Base-by-base conservation (phyloP, 2,888 invertebrate genomes). In the Adela reaumurella region DNA sequence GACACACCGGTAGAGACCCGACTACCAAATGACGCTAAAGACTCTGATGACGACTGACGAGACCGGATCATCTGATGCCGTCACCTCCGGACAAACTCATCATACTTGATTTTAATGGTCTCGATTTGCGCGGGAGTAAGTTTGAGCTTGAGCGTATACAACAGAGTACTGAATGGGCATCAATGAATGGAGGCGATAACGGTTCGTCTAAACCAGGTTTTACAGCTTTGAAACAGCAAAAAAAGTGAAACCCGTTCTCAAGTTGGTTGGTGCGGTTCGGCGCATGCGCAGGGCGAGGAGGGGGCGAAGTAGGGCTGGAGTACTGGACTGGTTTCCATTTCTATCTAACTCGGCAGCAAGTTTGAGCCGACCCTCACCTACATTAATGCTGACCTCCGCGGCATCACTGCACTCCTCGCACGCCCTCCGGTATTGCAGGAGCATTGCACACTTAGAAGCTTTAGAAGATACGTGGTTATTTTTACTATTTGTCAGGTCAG, bases 161-260 rank as follows among this genome's bases (percentile, higher is more conserved):
- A 14, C 35, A 8, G 35, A 8, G 14, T 8, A 24, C 8, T 35
- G 6, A 35, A 35, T 35, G 43, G 19, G 43, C 43, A 17, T 43
- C 8, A 19, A 43, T 43, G 43, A 43, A 19, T 43, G 10, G 43
- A 17, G 43, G 18, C 4, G 43, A 16, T 43, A 43, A 43, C 43
- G 43, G 43, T 43, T 43, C 43, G 43, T 43, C 43, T 43, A 43
- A 42, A 43, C 43, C 43, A 43, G 43, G 43, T 43, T 43, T 43
- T 43, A 43, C 43, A 18, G 43, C 43, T 43, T 19, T 43, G 43
- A 43, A 43, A 43, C n/a, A 17, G 43, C 43, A 43, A 43, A 43
- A 24, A 43, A 43, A 43, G 43, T 43, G 43, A 43, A 43, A 43
- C 43, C 14, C 43, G 43, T 43, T 43, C 17, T 19, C 35, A 35